Evolutionary conservation across 1,140 invertebrate genomes (phyloP).

Genomic region (Polypedilum vanderplanki): DNA sequence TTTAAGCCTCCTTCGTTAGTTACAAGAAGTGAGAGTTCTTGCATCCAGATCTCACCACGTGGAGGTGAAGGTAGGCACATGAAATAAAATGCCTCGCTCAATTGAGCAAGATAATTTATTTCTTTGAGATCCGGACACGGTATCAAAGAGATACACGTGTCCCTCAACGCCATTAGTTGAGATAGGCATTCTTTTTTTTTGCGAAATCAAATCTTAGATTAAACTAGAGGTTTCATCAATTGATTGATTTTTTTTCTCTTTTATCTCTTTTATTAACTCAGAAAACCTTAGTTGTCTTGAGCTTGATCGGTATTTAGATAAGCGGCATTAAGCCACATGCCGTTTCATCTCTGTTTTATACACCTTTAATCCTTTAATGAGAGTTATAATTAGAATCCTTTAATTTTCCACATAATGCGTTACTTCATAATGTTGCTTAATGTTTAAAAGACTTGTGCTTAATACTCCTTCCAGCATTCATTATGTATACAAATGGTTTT

Average conservation of each 20-base stretch:
- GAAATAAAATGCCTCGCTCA: neutral
- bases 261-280: too few relatives aligned
- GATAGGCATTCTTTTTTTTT: neutral
- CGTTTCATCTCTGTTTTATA: too few relatives aligned
- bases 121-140: conserved; percentile 16
- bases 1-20: neutral
- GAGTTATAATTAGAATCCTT: too few relatives aligned
- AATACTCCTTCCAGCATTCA: too few relatives aligned
- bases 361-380: too few relatives aligned
- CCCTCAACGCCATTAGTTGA: conserved; percentile 10
- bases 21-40: neutral
- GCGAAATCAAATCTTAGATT: neutral
- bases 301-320: too few relatives aligned
- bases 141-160: neutral
- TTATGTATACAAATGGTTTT: too few relatives aligned
- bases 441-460: too few relatives aligned
- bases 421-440: too few relatives aligned
- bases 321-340: too few relatives aligned
- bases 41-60: conserved; percentile 15
- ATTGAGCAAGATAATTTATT: neutral
- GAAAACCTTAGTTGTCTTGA: too few relatives aligned
- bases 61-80: conserved; percentile 9
- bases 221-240: neutral
- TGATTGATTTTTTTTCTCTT: neutral
- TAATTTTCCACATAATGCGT: too few relatives aligned